Evolutionary conservation across 2,113 vertebrate species (phyloP).

Genomic region (Coryphaenoides rupestris): DNA sequence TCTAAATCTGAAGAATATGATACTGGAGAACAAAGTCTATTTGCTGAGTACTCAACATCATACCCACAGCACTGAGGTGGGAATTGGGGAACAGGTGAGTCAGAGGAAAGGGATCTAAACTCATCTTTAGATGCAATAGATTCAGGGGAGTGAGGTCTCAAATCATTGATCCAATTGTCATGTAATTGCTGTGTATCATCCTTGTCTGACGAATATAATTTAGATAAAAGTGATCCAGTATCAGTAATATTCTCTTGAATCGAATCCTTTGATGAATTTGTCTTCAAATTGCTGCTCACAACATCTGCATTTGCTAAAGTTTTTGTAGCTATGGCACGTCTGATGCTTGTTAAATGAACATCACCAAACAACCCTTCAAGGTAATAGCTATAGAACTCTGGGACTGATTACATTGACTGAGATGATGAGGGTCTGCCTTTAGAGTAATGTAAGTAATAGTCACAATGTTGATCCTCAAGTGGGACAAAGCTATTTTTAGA

Average conservation of each 20-base stretch:
- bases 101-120: not conserved
- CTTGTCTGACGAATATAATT: not conserved
- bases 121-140: constrained; percentile 9
- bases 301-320: constrained; percentile 31
- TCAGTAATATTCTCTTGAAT: not conserved
- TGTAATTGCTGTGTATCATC: not conserved
- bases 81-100: not conserved
- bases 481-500: not conserved
- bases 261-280: not conserved
- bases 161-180: not conserved
- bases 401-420: not conserved
- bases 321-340: not conserved
- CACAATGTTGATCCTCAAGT: constrained; percentile 6
- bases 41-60: not conserved
- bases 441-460: constrained; percentile 14
- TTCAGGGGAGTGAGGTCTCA: constrained; percentile 16
- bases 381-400: not conserved
- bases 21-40: not conserved
- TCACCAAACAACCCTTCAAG: not conserved
- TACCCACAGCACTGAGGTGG: not conserved
- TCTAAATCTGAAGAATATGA: not conserved
- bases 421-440: not conserved
- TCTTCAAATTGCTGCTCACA: not conserved
- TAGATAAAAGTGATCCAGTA: not conserved
- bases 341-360: not conserved